Evolutionary conservation across 2,888 invertebrate genomes (phyloP), one percentile per base, ranked within the genome.

Genomic region (Plebejus anna): DNA sequence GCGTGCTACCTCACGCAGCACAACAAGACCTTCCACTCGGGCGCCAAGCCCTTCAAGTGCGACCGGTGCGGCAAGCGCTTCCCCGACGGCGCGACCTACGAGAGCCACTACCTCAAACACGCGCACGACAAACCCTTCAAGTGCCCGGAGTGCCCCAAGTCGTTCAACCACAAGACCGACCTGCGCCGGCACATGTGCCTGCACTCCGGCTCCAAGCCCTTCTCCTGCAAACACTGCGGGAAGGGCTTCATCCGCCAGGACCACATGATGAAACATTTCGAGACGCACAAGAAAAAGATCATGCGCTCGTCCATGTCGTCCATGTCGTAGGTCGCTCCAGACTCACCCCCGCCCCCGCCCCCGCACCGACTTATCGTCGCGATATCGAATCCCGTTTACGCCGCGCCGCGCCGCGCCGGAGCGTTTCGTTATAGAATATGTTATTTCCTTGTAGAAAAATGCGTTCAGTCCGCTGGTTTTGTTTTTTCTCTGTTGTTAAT

Each of bases 101-200:
- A 96, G 80, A 95, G 96, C 82, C 98, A 98, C 87, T 94, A 96
- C 84, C 94, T 94, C 51, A 97, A 97, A 85, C 98, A 98, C 88
- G 89, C 96, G 22, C 96, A 96, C 78, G 96, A 97, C 80, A 98
- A 98, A 86, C 97, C 97, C 16, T 97, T 97, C 91, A 97, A 97
- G 91, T 98, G 98, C 91, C 95, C 95, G 78, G 94, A 95, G 79
- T 98, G 98, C 84, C 97, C 97, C 28, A 98, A 98, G 88, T 97
- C 97, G 83, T 98, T 98, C 90, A 97, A 98, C 87, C 98, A 98
- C 91, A 98, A 98, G 90, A 98, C 98, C 76, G 98, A 98, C 87
- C 93, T 98, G 83, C 95, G 97, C 79, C 95, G 98, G 80, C 98
- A 98, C 91, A 96, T 96, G 95, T 97, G 97, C 88, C 95, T 97